Conservation (phyloP, 2,888 invertebrate genomes). For the Rotaria sp. region DNA sequence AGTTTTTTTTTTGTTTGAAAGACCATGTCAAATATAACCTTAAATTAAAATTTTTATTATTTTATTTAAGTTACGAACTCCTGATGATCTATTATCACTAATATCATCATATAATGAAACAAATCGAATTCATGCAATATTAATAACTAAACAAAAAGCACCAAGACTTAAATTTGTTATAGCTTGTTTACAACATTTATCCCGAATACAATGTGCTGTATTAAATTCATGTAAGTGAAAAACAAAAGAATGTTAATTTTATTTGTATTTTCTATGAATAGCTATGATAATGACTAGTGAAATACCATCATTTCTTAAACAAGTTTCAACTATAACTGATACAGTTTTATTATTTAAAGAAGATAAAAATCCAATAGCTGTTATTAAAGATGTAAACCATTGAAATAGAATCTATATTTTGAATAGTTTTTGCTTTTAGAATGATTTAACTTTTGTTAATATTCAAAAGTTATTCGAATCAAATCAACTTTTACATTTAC, state of each 20-base stretch:
- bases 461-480: neutral
- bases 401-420: neutral
- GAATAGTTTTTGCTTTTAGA: neutral
- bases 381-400: neutral
- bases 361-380: neutral
- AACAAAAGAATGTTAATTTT: neutral
- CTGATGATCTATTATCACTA: neutral
- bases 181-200: neutral
- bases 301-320: neutral
- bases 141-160: neutral
- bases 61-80: neutral
- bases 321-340: neutral
- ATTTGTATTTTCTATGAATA: neutral
- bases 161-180: neutral
- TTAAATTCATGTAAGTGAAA: neutral
- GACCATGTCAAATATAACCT: no score
- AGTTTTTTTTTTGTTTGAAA: neutral
- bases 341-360: constrained; percentile 23
- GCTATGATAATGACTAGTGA: neutral
- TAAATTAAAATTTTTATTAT: no score
- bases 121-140: neutral
- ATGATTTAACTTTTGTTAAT: neutral
- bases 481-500: constrained; percentile 26
- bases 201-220: neutral
- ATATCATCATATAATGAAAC: constrained; percentile 4